Conservation (phyloP, 2,888 invertebrate genomes). For the Clostera curtula region DNA sequence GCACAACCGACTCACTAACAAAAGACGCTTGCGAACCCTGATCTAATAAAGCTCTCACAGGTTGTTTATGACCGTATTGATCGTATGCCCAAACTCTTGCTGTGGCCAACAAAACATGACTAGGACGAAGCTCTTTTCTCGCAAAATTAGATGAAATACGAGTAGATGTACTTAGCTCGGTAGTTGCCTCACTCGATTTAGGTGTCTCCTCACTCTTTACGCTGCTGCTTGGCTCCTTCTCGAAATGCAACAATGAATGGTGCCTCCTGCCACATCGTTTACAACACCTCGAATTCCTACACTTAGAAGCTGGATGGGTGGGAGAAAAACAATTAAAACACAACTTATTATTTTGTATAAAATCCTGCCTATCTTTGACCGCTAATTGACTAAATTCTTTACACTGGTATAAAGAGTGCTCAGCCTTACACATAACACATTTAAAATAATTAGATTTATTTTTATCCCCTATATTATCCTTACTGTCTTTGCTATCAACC, state of each 20-base stretch:
- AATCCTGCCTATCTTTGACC: conserved; percentile 6
- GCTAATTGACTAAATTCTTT: conserved; percentile 3
- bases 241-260: conserved; percentile 9
- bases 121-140: conserved; percentile 1
- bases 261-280: conserved; percentile 7
- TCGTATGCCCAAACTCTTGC: conserved; percentile 4
- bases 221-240: conserved; percentile 3
- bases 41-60: conserved; percentile 6
- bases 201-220: background rate
- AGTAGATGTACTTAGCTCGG: conserved; percentile 1
- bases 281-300: conserved; percentile 6
- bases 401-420: conserved; percentile 6
- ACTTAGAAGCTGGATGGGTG: conserved; percentile 5
- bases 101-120: conserved; percentile 6
- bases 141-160: conserved; percentile 2
- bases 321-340: conserved; percentile 9
- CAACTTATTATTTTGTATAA: conserved; percentile 5
- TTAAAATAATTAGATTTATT: no score
- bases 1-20: conserved; percentile 3
- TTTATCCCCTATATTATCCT: background rate
- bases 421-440: conserved; percentile 2
- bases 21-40: conserved; percentile 8
- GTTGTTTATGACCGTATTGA: conserved; percentile 3
- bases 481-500: background rate
- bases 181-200: background rate